Percentiles rank a stretch among this genome's conserved stretches.
phyloP scores from a whole-genome alignment of 2,797 vertebrate genomes.

The Sarcoramphus papa region DNA sequence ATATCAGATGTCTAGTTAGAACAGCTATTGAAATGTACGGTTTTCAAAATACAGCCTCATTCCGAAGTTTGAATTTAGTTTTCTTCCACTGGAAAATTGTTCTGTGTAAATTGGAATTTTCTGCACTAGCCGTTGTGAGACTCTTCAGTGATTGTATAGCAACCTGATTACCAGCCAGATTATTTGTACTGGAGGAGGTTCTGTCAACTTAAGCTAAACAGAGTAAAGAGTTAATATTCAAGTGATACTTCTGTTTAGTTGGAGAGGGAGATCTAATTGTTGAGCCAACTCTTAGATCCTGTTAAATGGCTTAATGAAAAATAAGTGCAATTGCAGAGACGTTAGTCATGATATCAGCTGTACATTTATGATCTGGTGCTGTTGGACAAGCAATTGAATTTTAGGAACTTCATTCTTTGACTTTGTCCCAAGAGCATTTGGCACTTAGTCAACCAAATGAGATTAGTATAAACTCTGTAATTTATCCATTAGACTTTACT shows the following conservation, averaged over 20 bases:
- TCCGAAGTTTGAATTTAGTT: neutral
- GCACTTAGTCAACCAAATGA: neutral
- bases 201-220: neutral
- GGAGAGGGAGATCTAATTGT: neutral
- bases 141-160: neutral
- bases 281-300: neutral
- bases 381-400: neutral
- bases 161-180: neutral
- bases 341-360: neutral
- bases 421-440: neutral
- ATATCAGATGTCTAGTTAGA: accelerated
- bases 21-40: accelerated
- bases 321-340: neutral
- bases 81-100: neutral
- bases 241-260: neutral
- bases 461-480: neutral
- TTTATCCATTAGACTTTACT: neutral
- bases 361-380: neutral
- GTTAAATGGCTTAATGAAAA: neutral
- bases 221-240: neutral
- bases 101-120: neutral
- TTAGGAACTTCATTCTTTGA: neutral
- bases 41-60: neutral
- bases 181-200: neutral
- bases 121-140: neutral